phyloP scores from a whole-genome alignment of 2,888 invertebrate species.

The Alloscopus bannaensis region DNA sequence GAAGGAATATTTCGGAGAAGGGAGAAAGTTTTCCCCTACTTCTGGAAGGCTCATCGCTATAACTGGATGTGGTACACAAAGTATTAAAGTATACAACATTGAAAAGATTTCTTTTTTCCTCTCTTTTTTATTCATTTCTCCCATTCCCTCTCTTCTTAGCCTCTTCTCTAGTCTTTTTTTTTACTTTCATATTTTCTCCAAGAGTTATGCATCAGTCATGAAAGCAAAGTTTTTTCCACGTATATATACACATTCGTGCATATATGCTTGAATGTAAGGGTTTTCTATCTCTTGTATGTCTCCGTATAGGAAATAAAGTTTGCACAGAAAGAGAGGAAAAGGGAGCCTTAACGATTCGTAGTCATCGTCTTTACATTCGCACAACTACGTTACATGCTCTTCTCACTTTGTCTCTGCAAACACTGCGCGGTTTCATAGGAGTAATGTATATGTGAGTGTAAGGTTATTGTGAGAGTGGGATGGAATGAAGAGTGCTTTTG shows the following conservation, averaged over 20 bases:
- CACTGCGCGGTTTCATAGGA: neutral
- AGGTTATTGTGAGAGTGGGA: slow-evolving; percentile 21
- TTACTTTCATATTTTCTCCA: slow-evolving; percentile 3
- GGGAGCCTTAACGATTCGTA: too few species aligned
- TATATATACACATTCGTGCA: too few species aligned
- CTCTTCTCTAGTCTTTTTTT: neutral
- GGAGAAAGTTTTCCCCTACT: slow-evolving; percentile 8
- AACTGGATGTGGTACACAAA: slow-evolving; percentile 1
- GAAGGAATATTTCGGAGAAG: slow-evolving; percentile 4
- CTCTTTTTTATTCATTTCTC: neutral
- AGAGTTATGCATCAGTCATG: slow-evolving; percentile 17
- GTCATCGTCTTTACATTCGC: too few species aligned
- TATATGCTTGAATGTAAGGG: too few species aligned
- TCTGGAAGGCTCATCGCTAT: too few species aligned
- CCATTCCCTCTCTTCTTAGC: slow-evolving; percentile 7
- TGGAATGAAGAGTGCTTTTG: slow-evolving; percentile 51
- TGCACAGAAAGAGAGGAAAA: too few species aligned
- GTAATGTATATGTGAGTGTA: slow-evolving; percentile 5
- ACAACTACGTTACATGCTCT: too few species aligned
- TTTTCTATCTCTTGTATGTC: too few species aligned
- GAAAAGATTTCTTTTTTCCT: slow-evolving; percentile 16
- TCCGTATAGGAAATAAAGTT: too few species aligned
- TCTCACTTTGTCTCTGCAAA: too few species aligned
- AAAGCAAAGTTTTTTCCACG: too few species aligned
- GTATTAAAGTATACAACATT: neutral